These are phyloP conservation scores for Clamator glandarius DNA, from an alignment of 2,797 vertebrate genomes.

Conservation along the genomic window DNA sequence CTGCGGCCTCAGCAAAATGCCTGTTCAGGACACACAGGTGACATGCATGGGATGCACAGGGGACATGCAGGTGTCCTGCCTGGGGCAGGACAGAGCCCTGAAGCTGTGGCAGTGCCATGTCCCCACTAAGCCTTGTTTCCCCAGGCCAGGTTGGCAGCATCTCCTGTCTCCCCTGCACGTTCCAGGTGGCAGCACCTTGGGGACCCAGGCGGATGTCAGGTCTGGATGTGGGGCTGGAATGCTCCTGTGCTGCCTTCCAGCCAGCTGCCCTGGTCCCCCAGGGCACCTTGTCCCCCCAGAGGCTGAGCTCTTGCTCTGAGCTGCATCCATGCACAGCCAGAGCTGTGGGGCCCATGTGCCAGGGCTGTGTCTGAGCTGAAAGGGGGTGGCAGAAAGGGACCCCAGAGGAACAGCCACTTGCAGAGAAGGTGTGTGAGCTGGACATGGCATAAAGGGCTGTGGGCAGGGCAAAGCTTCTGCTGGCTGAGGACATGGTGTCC, in stretches of 20 bases:
- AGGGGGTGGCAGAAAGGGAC: not conserved
- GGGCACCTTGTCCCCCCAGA: not conserved
- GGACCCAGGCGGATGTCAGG: not conserved
- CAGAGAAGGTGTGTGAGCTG: not conserved
- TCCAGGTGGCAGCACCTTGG: not conserved
- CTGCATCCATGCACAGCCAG: not conserved
- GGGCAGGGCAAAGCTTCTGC: too few relatives aligned
- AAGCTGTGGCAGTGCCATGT: not conserved
- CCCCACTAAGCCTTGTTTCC: not conserved
- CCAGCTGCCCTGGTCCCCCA: not conserved
- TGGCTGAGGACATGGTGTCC: too few relatives aligned
- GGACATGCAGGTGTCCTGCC: not conserved
- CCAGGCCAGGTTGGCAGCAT: not conserved
- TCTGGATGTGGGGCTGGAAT: not conserved
- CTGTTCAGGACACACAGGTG: not conserved
- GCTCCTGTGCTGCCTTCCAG: not conserved
- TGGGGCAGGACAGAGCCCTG: not conserved
- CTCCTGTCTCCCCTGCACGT: too few relatives aligned
- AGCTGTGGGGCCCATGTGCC: not conserved
- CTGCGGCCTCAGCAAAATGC: not conserved
- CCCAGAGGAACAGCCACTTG: not conserved
- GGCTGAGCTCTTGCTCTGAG: not conserved
- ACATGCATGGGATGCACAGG: not conserved
- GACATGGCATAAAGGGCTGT: not conserved
- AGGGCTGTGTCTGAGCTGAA: accelerated